Evolutionary conservation across 2,888 invertebrate genomes (phyloP).

Genomic region (Tachystola acroxantha): DNA sequence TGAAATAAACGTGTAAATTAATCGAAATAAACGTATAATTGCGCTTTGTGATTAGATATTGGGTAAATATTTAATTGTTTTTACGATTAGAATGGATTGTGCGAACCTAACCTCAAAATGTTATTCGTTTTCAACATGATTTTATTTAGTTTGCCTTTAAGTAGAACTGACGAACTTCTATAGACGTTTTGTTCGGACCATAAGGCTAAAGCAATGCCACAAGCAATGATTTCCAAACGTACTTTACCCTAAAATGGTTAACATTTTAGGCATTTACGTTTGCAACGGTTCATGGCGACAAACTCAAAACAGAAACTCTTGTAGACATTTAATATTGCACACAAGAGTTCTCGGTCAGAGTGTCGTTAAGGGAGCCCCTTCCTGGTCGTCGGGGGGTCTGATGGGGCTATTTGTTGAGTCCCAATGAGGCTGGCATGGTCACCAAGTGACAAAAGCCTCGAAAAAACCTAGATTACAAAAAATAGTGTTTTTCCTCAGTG

Average conservation of each 20-base stretch:
- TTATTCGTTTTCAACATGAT: conserved; percentile 3
- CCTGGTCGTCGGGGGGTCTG: no score
- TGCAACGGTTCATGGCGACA: conserved; percentile 61
- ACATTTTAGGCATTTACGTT: conserved; percentile 29
- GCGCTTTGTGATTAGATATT: background rate
- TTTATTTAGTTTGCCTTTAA: conserved; percentile 33
- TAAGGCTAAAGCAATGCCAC: conserved; percentile 50
- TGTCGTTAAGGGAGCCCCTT: no score
- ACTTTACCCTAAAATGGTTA: conserved; percentile 16
- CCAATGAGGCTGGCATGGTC: no score
- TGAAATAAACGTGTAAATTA: conserved; percentile 20
- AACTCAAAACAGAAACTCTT: no score
- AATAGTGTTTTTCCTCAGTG: no score
- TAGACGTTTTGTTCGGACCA: conserved; percentile 43
- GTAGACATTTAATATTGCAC: no score
- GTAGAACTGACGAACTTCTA: conserved; percentile 45
- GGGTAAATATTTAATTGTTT: conserved; percentile 10
- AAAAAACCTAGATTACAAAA: no score
- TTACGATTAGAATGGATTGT: conserved; percentile 40
- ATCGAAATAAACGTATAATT: conserved; percentile 1
- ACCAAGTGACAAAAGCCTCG: no score
- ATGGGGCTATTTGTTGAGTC: no score
- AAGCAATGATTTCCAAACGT: conserved; percentile 48
- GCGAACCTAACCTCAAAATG: conserved; percentile 28
- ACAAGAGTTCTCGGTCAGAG: no score